Conservation (phyloP, 2,888 invertebrate species). For the Mesopsocus fuscifrons region DNA sequence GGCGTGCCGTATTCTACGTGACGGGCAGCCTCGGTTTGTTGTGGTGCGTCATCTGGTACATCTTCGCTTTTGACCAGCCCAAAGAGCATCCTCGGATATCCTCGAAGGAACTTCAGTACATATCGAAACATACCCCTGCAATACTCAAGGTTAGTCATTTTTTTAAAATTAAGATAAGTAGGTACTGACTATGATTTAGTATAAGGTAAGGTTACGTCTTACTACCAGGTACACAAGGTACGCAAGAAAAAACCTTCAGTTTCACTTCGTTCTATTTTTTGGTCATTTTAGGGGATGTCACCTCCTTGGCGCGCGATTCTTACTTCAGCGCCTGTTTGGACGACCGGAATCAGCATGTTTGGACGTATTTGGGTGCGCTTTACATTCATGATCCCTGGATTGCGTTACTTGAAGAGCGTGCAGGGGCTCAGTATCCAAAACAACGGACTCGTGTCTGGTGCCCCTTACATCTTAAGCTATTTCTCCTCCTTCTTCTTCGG, state of each 20-base stretch:
- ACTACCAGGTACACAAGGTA: no score
- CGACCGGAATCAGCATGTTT: slow-evolving; percentile 50
- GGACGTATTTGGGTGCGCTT: slow-evolving; percentile 59
- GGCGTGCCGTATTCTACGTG: slow-evolving; percentile 48
- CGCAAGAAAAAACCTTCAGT: no score
- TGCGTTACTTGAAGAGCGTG: slow-evolving; percentile 48
- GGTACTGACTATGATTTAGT: no score
- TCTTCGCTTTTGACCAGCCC: slow-evolving; percentile 46
- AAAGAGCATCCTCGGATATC: slow-evolving; percentile 47
- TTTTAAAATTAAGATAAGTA: no score
- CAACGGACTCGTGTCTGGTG: slow-evolving; percentile 46
- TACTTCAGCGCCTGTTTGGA: slow-evolving; percentile 43
- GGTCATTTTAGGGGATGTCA: slow-evolving; percentile 23
- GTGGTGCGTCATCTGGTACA: slow-evolving; percentile 50
- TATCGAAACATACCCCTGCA: slow-evolving; percentile 34
- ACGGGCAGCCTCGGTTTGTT: slow-evolving; percentile 40
- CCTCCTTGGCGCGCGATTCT: slow-evolving; percentile 47
- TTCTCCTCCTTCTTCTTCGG: slow-evolving; percentile 48
- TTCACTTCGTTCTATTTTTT: no score
- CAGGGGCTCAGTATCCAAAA: slow-evolving; percentile 46
- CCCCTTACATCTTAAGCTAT: slow-evolving; percentile 49
- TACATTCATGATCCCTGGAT: slow-evolving; percentile 48
- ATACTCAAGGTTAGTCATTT: slow-evolving; percentile 14
- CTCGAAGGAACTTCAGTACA: slow-evolving; percentile 40
- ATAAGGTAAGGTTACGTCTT: no score